Conservation (phyloP, 2,113 vertebrate genomes). For the Helogale parvula region DNA sequence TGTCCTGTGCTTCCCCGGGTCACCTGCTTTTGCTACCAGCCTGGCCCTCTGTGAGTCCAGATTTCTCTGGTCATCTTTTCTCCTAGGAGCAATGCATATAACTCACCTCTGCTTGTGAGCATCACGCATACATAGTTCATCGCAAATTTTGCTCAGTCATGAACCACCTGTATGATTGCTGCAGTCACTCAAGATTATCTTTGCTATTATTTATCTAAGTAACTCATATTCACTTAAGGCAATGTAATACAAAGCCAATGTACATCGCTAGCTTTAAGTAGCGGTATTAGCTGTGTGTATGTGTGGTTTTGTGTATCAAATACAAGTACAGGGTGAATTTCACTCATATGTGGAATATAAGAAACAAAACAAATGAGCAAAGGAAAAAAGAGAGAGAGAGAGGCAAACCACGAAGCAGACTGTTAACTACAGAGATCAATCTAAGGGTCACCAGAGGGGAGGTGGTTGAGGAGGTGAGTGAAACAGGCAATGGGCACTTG, state of each 20-base stretch:
- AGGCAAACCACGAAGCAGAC: background rate
- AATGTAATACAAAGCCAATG: background rate
- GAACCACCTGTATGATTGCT: too few relatives aligned
- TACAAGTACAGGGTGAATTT: background rate
- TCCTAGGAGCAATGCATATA: background rate
- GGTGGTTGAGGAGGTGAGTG: background rate
- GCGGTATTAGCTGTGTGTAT: too few relatives aligned
- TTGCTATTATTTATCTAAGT: background rate
- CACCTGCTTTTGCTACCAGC: background rate
- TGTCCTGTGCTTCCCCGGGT: too few relatives aligned
- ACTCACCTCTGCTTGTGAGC: background rate
- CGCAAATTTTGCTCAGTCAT: background rate
- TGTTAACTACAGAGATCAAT: background rate
- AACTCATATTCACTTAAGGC: background rate
- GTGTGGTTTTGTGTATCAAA: background rate
- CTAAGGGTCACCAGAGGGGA: background rate
- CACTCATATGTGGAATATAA: background rate
- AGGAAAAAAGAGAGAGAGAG: background rate
- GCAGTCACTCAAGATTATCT: background rate
- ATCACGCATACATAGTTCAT: rapidly evolving
- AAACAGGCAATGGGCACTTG: background rate
- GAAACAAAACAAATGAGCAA: background rate
- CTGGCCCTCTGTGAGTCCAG: background rate
- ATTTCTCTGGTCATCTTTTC: background rate
- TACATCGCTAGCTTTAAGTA: background rate